phyloP scores from a whole-genome alignment of 2,888 invertebrate species.

The Hoplodrina blanda region DNA sequence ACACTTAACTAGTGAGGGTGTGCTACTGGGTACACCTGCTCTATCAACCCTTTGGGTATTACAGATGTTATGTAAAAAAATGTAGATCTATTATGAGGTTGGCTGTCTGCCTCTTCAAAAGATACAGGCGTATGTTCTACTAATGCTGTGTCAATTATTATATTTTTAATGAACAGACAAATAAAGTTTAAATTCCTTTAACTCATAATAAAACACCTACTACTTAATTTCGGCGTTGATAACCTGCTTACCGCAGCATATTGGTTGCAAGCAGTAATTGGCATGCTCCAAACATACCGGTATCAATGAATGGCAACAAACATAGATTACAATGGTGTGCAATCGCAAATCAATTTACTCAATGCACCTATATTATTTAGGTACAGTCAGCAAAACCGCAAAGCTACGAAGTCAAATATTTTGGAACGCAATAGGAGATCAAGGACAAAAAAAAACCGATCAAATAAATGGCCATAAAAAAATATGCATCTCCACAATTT shows the following conservation, averaged over 20 bases:
- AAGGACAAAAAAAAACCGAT: no score
- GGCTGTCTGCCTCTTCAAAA: no score
- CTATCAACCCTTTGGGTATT: no score
- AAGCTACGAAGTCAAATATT: background rate
- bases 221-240: background rate
- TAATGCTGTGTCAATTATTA: no score
- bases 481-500: no score
- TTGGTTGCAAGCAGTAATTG: conserved; percentile 11
- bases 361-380: conserved; percentile 28
- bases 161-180: no score
- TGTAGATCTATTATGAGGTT: no score
- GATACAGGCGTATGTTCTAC: no score
- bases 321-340: conserved; percentile 27
- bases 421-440: background rate
- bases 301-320: conserved; percentile 26
- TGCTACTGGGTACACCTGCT: no score
- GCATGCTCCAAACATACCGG: background rate
- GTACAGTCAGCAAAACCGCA: conserved; percentile 18
- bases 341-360: conserved; percentile 47
- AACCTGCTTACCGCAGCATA: background rate
- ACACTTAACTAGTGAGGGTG: no score
- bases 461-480: no score
- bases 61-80: no score
- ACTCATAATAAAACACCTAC: background rate
- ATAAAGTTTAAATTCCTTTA: background rate